Conservation (phyloP, 2,113 vertebrate genomes). For the Cyphomyrus plagiostoma region DNA sequence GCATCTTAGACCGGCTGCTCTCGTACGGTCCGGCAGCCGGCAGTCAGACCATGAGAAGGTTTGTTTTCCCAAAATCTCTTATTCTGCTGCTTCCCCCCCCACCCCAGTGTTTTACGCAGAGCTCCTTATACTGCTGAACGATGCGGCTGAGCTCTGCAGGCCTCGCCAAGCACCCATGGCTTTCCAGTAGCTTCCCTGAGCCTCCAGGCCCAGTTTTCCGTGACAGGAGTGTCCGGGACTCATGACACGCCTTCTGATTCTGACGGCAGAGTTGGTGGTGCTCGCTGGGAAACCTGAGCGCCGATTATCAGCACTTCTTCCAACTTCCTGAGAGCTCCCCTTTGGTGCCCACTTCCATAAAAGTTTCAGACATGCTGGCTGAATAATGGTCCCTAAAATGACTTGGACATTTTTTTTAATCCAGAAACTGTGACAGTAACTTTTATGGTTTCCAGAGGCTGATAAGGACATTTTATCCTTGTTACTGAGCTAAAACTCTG, state of each 20-base stretch:
- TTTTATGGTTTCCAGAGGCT: neutral
- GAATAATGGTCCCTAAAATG: constrained; percentile 1
- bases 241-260: neutral
- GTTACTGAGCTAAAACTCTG: neutral
- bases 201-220: neutral
- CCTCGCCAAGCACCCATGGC: neutral
- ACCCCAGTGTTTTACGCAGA: neutral
- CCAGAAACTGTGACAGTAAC: neutral
- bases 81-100: neutral
- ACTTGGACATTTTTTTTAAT: neutral
- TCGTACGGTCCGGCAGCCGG: neutral
- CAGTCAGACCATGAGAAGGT: neutral
- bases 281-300: neutral
- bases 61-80: neutral
- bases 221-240: neutral
- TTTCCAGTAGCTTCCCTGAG: neutral
- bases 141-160: neutral
- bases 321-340: neutral
- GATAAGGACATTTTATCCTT: neutral
- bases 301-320: neutral
- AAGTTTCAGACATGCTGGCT: neutral
- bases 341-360: neutral
- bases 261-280: neutral
- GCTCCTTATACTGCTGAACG: neutral
- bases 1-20: neutral